Conservation (phyloP, 2,113 vertebrate genomes). For the Neodontobutis hainanensis region DNA sequence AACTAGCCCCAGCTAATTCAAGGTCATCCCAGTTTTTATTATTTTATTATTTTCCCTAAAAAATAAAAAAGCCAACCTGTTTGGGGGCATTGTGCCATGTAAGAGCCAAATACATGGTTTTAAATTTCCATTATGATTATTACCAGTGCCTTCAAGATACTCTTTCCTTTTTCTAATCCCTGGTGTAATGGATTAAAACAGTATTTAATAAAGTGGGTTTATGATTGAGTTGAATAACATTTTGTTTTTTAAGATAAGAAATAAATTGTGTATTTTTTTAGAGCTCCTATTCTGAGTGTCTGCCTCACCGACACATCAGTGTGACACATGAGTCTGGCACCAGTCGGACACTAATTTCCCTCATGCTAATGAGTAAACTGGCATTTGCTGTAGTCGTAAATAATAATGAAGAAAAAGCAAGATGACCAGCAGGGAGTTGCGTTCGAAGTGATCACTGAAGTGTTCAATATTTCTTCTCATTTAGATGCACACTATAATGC, state of each 20-base stretch:
- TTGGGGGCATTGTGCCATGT: slow-evolving; percentile 52
- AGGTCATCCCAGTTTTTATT: slow-evolving; percentile 74
- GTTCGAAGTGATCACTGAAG: slow-evolving; percentile 13
- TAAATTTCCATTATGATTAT: slow-evolving; percentile 37
- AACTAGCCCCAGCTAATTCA: slow-evolving; percentile 71
- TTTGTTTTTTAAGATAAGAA: too few species aligned
- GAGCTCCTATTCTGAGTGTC: slow-evolving; percentile 3
- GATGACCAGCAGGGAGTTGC: slow-evolving; percentile 8
- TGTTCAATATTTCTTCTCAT: slow-evolving; percentile 5
- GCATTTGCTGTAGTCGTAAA: not conserved
- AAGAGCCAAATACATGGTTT: slow-evolving; percentile 36
- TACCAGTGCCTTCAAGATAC: slow-evolving; percentile 31
- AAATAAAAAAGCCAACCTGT: slow-evolving; percentile 56
- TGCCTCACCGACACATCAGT: slow-evolving; percentile 17
- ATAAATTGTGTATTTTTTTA: too few species aligned
- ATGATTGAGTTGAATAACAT: too few species aligned
- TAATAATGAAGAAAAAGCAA: slow-evolving; percentile 19
- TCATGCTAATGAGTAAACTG: slow-evolving; percentile 15
- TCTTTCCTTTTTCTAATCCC: slow-evolving; percentile 29
- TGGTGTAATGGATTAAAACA: slow-evolving; percentile 23
- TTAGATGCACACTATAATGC: slow-evolving; percentile 48
- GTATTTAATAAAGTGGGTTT: slow-evolving; percentile 11
- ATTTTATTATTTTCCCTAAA: slow-evolving; percentile 51
- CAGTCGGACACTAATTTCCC: slow-evolving; percentile 15
- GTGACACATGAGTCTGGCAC: slow-evolving; percentile 9